Conservation (phyloP, 2,113 vertebrate species). For the Neogale vison region DNA sequence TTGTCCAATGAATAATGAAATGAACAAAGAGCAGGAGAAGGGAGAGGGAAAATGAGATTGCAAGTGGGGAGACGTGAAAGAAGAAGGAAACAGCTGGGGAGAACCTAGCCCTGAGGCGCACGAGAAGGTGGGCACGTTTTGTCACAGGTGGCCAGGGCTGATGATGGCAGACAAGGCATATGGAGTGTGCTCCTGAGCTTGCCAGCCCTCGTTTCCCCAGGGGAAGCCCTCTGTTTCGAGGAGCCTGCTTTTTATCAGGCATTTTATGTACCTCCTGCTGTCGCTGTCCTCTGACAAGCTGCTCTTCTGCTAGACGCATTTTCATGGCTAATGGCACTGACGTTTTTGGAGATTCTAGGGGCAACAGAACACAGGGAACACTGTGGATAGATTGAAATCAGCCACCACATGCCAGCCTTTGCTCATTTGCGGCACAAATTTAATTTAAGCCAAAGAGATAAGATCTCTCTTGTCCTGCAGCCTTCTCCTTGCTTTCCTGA, state of each 20-base stretch:
- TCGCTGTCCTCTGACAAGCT: slow-evolving; percentile 44
- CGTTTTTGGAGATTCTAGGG: neutral
- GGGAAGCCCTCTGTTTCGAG: slow-evolving; percentile 57
- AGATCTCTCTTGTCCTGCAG: neutral
- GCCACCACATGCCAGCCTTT: neutral
- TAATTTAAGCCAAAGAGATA: slow-evolving; percentile 37
- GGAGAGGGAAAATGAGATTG: slow-evolving; percentile 37
- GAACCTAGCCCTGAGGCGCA: neutral
- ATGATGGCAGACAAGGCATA: slow-evolving; percentile 30
- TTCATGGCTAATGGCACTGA: slow-evolving; percentile 18
- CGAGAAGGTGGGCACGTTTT: slow-evolving; percentile 30
- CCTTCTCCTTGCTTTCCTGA: neutral
- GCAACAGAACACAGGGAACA: neutral
- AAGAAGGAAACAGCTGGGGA: neutral
- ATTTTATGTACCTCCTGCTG: slow-evolving; percentile 62
- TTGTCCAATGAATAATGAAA: slow-evolving; percentile 58
- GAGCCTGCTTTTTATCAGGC: slow-evolving; percentile 53
- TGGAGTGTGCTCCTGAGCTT: slow-evolving; percentile 43
- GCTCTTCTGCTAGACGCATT: slow-evolving; percentile 53
- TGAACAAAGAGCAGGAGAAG: neutral
- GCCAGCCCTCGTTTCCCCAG: slow-evolving; percentile 52
- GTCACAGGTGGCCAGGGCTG: slow-evolving; percentile 60
- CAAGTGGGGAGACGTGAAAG: neutral
- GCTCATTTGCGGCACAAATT: slow-evolving; percentile 43
- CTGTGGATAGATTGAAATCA: neutral